Evolutionary conservation across 2,888 invertebrate genomes (phyloP), one percentile per base, ranked within the genome.

Genomic region (Agrilus cyanescens): DNA sequence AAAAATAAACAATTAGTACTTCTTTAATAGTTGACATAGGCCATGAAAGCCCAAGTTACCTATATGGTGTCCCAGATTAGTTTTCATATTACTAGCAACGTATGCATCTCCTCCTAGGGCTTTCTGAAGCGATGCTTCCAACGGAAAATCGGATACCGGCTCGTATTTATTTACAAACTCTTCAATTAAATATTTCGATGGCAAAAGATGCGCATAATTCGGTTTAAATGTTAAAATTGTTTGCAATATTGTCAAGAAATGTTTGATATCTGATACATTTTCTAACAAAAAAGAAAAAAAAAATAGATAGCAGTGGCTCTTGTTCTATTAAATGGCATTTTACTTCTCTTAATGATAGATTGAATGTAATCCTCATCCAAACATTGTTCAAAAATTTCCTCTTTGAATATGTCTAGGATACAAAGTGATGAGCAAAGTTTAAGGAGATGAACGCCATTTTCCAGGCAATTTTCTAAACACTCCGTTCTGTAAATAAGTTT

Each of bases 61-160:
- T 51, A 65, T 57, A 46, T 51, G 50, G 49, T 57, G 52, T 36
- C 57, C 57, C 36, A 56, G 45, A 37, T 74, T 71, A 38, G 80
- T 70, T 50, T 60, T 59, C 0, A 81, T 60, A 45, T 74, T 69
- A 41, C 65, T 71, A 20, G 67, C 63, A 0, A 80, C 66, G 53
- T 71, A 79, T 15, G 72, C 66, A 3, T 64, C 52, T 3, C 77
- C 76, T 1, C 80, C 80, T 12, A 83, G 54, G 2, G 73, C 77
- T 37, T 59, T 55, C 43, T 72, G 68, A 40, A 83, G 54, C 7
- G 69, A 61, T 6, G 59, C 55, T 52, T 70, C 63, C 20, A 82
- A 48, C 15, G 70, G 65, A 45, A 63, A 70, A 1, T 69, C 65
- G 29, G 61, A 37, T 1, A 50, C 16, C 10, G 57, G 46, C 3